Evolutionary conservation across 2,113 vertebrate species (phyloP).

Genomic region (Atrichornis clamosus): DNA sequence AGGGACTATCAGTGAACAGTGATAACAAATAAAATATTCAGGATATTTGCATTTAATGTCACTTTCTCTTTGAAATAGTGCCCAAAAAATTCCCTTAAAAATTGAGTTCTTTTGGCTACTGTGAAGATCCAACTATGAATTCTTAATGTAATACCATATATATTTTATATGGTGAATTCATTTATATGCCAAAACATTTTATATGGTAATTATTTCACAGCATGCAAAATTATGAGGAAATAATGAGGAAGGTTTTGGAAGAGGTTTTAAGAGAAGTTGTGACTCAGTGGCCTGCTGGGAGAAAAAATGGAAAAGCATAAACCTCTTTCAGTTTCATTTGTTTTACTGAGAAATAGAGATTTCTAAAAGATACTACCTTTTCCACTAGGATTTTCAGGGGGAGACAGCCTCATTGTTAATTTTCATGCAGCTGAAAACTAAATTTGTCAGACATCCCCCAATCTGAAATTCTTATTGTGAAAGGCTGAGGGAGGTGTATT

Average conservation of each 20-base stretch:
- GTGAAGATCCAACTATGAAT: not conserved
- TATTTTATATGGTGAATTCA: not conserved
- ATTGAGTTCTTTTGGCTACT: not conserved
- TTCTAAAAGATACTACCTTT: not conserved
- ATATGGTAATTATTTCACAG: constrained; percentile 6
- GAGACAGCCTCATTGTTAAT: not conserved
- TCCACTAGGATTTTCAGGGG: not conserved
- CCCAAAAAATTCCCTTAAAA: not conserved
- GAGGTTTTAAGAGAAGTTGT: not conserved
- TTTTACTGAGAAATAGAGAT: not conserved
- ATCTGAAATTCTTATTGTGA: not conserved
- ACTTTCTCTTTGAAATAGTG: not conserved
- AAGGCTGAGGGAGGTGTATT: not conserved
- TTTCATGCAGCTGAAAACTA: not conserved
- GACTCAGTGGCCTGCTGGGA: not conserved
- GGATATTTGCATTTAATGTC: not conserved
- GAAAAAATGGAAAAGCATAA: not conserved
- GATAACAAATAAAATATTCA: not conserved
- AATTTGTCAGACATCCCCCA: not conserved
- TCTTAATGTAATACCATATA: not conserved
- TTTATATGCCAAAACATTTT: not conserved
- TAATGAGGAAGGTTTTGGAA: not conserved
- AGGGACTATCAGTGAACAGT: not conserved
- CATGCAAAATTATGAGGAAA: not conserved
- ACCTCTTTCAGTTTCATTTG: not conserved